Conservation (phyloP, 1,140 invertebrate genomes). For the Meloidogyne exigua region DNA sequence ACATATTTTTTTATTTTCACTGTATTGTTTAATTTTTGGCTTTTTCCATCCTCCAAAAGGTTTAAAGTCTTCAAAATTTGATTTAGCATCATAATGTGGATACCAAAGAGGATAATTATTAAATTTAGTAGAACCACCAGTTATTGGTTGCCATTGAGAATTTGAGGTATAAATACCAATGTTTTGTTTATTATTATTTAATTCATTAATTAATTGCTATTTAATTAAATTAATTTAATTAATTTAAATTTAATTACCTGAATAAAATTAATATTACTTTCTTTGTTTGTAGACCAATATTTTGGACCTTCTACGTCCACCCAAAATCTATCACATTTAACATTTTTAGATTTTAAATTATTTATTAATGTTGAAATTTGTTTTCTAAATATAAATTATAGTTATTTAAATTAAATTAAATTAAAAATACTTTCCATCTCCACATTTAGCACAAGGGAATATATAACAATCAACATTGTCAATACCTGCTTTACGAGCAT, state of each 20-base stretch:
- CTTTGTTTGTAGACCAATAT: not conserved
- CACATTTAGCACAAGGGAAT: constrained; percentile 27
- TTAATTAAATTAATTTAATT: too few species aligned
- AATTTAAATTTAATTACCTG: not conserved
- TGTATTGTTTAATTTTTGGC: constrained; percentile 23
- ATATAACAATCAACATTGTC: constrained; percentile 36
- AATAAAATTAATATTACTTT: constrained; percentile 1
- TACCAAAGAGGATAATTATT: constrained; percentile 6
- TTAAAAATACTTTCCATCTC: not conserved
- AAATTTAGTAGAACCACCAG: not conserved
- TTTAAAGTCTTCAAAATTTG: constrained; percentile 16
- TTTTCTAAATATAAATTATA: not conserved
- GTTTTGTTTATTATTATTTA: not conserved
- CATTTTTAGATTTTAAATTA: not conserved
- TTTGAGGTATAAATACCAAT: constrained; percentile 6
- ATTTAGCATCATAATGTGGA: constrained; percentile 5
- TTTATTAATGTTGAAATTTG: not conserved
- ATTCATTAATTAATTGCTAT: not conserved
- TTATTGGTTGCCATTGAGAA: constrained; percentile 9
- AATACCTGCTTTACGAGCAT: constrained; percentile 27
- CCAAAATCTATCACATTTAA: constrained; percentile 12
- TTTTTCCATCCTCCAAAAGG: constrained; percentile 29
- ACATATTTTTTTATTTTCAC: not conserved
- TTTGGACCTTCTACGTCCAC: not conserved
- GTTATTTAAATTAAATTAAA: not conserved